A percentile compares a stretch with the other conserved stretches of the same genome.
phyloP scores from a whole-genome alignment of 2,888 invertebrate genomes.

The Cylindroiulus punctatus region DNA sequence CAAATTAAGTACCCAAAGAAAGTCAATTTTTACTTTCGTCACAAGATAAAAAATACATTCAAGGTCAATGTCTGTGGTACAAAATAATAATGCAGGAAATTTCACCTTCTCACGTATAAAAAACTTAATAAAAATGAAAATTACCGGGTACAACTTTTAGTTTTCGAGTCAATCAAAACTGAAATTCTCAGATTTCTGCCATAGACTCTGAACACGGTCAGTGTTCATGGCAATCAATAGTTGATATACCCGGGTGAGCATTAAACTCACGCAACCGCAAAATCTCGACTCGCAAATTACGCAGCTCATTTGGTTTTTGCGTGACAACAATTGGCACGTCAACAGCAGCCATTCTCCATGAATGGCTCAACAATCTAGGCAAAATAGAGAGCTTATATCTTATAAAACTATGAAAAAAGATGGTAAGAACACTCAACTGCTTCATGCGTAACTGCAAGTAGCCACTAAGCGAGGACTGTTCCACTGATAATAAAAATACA shows the following conservation, averaged over 20 bases:
- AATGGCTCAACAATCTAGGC: neutral
- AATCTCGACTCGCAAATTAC: neutral
- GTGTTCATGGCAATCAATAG: neutral
- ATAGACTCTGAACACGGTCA: neutral
- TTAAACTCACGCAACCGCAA: neutral
- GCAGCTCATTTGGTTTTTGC: neutral
- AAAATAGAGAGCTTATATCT: conserved; percentile 28
- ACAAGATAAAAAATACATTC: conserved; percentile 23
- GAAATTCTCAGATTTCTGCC: neutral
- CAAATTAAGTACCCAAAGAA: neutral
- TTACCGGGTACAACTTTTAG: neutral
- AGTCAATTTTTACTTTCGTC: neutral
- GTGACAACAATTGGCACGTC: neutral
- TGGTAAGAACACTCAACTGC: neutral
- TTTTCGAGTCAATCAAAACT: neutral
- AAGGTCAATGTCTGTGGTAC: neutral
- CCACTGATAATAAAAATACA: neutral
- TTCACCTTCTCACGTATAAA: neutral
- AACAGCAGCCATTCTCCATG: neutral
- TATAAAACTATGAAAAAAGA: neutral
- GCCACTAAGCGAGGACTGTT: neutral
- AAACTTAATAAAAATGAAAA: neutral
- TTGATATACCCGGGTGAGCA: neutral
- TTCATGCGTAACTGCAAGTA: neutral
- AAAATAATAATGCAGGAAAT: neutral